A percentile compares a stretch with the other conserved stretches of the same genome.
Conservation (phyloP, 2,888 invertebrate genomes). For the Baccha elongata region DNA sequence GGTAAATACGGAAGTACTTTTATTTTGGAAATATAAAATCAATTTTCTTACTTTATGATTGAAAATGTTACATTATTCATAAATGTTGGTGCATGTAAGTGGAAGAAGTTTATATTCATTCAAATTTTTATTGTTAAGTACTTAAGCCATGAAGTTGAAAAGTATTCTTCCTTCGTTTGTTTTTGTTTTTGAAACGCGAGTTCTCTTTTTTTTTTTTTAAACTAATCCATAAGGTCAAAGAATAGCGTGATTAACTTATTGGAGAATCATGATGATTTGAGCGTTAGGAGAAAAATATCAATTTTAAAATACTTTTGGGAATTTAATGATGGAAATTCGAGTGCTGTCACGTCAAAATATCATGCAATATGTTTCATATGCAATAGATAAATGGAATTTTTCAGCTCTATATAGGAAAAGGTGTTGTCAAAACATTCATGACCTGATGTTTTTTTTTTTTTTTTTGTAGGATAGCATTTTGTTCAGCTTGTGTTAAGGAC, state of each 20-base stretch:
- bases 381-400: too few species aligned
- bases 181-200: neutral
- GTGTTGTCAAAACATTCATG: too few species aligned
- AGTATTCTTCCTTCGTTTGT: neutral
- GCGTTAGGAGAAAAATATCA: neutral
- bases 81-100: neutral
- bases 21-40: neutral
- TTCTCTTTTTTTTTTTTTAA: too few species aligned
- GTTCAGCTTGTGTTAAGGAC: too few species aligned
- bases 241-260: conserved; percentile 11
- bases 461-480: too few species aligned
- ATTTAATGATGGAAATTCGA: conserved; percentile 7
- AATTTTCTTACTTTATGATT: neutral
- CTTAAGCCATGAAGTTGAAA: conserved; percentile 2
- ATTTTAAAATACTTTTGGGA: conserved; percentile 1
- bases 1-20: neutral
- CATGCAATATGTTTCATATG: conserved; percentile 7
- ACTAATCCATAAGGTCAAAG: conserved; percentile 29
- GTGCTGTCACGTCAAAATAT: conserved; percentile 7
- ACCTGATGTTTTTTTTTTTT: too few species aligned
- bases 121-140: conserved; percentile 2
- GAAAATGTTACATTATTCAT: neutral
- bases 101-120: conserved; percentile 16
- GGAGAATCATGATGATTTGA: neutral
- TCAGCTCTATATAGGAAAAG: too few species aligned